A percentile compares a stretch with the other conserved stretches of the same genome.
Evolutionary conservation across 2,888 invertebrate species (phyloP).

Genomic region (Drosophila borealis): DNA sequence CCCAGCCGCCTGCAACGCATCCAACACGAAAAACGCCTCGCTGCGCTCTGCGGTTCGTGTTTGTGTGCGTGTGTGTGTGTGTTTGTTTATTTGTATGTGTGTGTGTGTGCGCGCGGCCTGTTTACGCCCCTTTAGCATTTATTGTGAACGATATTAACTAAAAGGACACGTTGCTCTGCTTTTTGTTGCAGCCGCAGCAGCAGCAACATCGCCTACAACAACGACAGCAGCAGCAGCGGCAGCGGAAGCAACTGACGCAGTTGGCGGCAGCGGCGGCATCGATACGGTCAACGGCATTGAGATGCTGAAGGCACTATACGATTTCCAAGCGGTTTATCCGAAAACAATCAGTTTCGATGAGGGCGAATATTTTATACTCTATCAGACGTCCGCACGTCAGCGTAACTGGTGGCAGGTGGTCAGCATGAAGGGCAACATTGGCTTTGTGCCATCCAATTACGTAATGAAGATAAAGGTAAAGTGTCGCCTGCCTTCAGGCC

Average conservation of each 20-base stretch:
- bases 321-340: conserved; percentile 93
- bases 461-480: conserved; percentile 91
- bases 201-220: conserved; percentile 52
- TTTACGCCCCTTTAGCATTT: conserved; percentile 61
- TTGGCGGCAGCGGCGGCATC: conserved; percentile 14
- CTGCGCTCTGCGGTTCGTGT: conserved; percentile 24
- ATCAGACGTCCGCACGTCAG: conserved; percentile 92
- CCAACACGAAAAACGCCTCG: conserved; percentile 15
- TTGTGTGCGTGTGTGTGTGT: conserved; percentile 23
- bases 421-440: conserved; percentile 92
- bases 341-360: conserved; percentile 93
- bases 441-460: conserved; percentile 95
- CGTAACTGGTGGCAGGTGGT: conserved; percentile 95
- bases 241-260: conserved; percentile 4
- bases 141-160: conserved; percentile 18
- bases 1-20: conserved; percentile 19
- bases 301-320: conserved; percentile 93
- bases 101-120: conserved; percentile 37
- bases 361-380: conserved; percentile 92
- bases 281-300: conserved; percentile 86
- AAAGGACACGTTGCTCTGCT: conserved; percentile 11
- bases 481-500: background rate
- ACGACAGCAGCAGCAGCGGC: conserved; percentile 15
- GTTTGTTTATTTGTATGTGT: conserved; percentile 22
- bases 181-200: conserved; percentile 39